phyloP scores from a whole-genome alignment of 2,888 invertebrate genomes.

The Meganola albula region DNA sequence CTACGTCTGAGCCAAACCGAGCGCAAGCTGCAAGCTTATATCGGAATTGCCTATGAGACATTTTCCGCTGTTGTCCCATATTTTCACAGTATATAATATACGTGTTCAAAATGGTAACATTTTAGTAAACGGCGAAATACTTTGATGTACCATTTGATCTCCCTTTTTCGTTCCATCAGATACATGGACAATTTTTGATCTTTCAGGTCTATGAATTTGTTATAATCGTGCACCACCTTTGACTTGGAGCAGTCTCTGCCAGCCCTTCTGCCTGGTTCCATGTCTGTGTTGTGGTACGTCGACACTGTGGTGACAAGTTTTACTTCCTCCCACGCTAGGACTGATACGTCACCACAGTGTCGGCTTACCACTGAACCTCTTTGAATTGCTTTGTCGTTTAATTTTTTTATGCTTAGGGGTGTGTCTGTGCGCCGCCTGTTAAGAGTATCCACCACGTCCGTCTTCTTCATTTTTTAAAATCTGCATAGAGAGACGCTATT shows the following conservation, averaged over 20 bases:
- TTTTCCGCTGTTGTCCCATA: no score
- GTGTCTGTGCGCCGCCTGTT: conserved; percentile 4
- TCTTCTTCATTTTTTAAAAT: conserved; percentile 7
- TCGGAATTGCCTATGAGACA: no score
- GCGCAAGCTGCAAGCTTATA: no score
- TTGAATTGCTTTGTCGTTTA: conserved; percentile 2
- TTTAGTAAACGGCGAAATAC: conserved; percentile 20
- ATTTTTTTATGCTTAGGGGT: conserved; percentile 2
- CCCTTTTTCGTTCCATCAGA: conserved; percentile 21
- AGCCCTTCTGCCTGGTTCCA: conserved; percentile 6
- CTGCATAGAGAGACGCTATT: conserved; percentile 9
- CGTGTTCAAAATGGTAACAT: no score
- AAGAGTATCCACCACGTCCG: conserved; percentile 8
- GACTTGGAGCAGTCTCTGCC: conserved; percentile 5
- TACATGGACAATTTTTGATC: conserved; percentile 24
- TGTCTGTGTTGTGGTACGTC: conserved; percentile 12
- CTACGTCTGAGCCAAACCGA: no score
- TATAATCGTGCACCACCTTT: conserved; percentile 15
- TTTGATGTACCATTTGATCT: conserved; percentile 20
- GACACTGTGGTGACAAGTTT: conserved; percentile 7
- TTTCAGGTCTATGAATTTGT: conserved; percentile 23
- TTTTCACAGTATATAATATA: no score
- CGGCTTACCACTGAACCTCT: conserved; percentile 8
- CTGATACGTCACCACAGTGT: conserved; percentile 18
- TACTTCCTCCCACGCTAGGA: conserved; percentile 18